Evolutionary conservation across 1,140 invertebrate genomes (phyloP).

Genomic region (Aricia agestis): DNA sequence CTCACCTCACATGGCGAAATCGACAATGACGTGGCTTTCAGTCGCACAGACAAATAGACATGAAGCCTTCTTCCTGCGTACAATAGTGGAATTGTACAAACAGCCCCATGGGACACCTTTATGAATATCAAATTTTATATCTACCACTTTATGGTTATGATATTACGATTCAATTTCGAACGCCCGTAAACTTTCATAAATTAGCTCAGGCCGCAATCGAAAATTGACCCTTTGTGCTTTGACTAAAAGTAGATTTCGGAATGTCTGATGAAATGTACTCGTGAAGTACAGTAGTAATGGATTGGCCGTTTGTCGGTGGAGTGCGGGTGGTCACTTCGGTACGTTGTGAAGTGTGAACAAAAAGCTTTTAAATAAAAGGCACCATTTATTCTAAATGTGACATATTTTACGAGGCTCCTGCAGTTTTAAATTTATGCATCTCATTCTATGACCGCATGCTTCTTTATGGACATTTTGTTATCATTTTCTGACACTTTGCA

Average conservation of each 20-base stretch:
- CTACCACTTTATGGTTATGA: background rate
- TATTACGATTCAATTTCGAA: background rate
- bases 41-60: constrained; percentile 45
- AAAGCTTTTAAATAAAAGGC: constrained; percentile 18
- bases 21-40: constrained; percentile 27
- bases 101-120: constrained; percentile 28
- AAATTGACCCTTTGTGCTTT: background rate
- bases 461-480: background rate
- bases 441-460: background rate
- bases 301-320: constrained; percentile 54
- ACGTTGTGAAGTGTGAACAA: constrained; percentile 42
- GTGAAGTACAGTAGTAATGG: constrained; percentile 50
- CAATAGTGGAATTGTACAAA: constrained; percentile 51
- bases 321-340: constrained; percentile 55
- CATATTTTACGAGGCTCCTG: constrained; percentile 7
- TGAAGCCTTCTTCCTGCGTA: constrained; percentile 51
- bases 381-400: constrained; percentile 11
- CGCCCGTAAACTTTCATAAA: background rate
- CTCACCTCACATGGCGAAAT: no score
- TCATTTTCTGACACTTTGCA: background rate
- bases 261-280: constrained; percentile 33
- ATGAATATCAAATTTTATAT: constrained; percentile 1
- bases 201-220: background rate
- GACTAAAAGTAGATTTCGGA: constrained; percentile 28
- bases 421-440: constrained; percentile 14